phyloP scores from a whole-genome alignment of 1,140 invertebrate genomes.

The Palaemon carinicauda region DNA sequence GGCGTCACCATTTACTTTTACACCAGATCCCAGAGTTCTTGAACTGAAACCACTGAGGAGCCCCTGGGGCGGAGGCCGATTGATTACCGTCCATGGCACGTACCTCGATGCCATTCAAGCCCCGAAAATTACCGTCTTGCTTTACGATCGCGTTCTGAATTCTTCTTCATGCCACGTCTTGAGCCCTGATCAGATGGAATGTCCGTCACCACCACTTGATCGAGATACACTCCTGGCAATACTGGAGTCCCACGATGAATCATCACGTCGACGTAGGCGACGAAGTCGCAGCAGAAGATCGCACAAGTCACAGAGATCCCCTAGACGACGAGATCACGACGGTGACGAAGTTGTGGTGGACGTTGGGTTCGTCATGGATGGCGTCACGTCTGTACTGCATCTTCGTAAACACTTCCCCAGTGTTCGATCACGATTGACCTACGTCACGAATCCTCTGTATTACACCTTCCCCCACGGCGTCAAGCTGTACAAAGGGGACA shows the following conservation, averaged over 20 bases:
- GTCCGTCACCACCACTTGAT: conserved; percentile 87
- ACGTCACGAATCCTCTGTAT: conserved; percentile 92
- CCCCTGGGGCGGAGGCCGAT: conserved; percentile 90
- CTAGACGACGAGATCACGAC: conserved; percentile 64
- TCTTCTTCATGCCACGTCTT: conserved; percentile 78
- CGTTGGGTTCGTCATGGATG: conserved; percentile 95
- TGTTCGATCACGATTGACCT: conserved; percentile 80
- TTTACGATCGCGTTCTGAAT: conserved; percentile 70
- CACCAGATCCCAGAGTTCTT: conserved; percentile 91
- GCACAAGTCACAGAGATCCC: conserved; percentile 61
- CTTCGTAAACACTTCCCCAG: conserved; percentile 86
- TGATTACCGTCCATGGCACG: conserved; percentile 91
- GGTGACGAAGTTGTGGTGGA: conserved; percentile 65
- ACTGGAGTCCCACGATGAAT: conserved; percentile 76
- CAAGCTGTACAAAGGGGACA: conserved; percentile 93
- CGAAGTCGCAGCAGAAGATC: conserved; percentile 86
- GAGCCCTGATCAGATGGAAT: conserved; percentile 92
- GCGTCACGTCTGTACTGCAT: conserved; percentile 86
- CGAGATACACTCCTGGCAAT: conserved; percentile 62
- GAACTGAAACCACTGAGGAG: conserved; percentile 88
- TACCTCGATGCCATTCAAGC: conserved; percentile 91
- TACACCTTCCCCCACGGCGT: conserved; percentile 75
- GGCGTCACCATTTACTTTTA: conserved; percentile 83
- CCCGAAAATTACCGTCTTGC: conserved; percentile 86
- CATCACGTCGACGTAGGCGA: conserved; percentile 83